phyloP scores from a whole-genome alignment of 2,888 invertebrate species.

The Oasisia sp. region DNA sequence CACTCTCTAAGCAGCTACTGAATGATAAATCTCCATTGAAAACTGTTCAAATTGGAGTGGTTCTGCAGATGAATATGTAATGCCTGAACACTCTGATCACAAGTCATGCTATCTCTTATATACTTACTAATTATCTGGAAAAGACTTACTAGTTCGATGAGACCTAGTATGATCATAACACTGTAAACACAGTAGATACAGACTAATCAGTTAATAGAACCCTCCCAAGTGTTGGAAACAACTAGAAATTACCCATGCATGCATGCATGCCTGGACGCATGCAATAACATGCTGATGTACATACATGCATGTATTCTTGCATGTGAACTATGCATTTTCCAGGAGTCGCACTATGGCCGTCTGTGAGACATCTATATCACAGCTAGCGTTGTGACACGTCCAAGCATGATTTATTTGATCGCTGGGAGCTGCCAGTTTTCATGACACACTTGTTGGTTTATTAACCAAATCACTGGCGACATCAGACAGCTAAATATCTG shows the following conservation, averaged over 20 bases:
- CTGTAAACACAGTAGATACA: too few species aligned
- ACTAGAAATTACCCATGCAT: neutral
- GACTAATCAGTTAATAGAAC: too few species aligned
- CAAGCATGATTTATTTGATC: slow-evolving; percentile 5
- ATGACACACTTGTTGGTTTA: neutral
- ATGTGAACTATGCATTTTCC: neutral
- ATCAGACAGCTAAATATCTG: neutral
- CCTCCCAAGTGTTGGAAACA: too few species aligned
- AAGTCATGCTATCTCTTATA: too few species aligned
- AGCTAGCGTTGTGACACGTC: neutral
- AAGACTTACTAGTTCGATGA: too few species aligned
- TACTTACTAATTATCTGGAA: too few species aligned
- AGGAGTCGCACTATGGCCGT: neutral
- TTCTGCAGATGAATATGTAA: too few species aligned
- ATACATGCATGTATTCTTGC: neutral
- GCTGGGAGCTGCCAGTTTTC: neutral
- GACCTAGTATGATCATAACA: too few species aligned
- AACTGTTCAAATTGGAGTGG: too few species aligned
- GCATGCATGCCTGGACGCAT: neutral
- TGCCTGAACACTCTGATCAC: too few species aligned
- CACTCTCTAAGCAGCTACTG: neutral
- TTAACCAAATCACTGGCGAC: neutral
- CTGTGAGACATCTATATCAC: neutral
- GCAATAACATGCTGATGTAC: neutral
- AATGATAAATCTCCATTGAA: too few species aligned